Conservation (phyloP, 2,113 vertebrate genomes). For the Corythaixoides concolor region DNA sequence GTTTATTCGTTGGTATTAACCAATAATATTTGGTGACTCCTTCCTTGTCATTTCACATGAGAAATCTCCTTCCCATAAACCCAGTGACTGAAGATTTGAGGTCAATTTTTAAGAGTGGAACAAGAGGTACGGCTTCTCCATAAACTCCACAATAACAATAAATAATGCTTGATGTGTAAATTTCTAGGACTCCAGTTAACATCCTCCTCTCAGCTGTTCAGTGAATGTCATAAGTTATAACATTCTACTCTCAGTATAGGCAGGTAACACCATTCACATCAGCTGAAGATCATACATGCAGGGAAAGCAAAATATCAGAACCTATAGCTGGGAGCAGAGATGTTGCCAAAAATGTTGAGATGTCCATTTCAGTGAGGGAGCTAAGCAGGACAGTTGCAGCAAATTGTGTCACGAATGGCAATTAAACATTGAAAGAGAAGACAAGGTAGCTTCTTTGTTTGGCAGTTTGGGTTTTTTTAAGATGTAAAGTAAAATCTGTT, state of each 20-base stretch:
- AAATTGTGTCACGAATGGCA: neutral
- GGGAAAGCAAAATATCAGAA: neutral
- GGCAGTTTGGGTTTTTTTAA: neutral
- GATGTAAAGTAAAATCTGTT: neutral
- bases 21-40: neutral
- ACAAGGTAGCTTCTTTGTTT: neutral
- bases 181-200: neutral
- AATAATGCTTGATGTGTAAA: neutral
- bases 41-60: neutral
- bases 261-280: neutral
- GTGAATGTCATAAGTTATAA: neutral
- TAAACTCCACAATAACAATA: neutral
- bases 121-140: neutral
- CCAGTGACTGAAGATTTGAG: neutral
- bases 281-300: neutral
- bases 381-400: neutral
- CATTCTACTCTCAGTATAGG: neutral
- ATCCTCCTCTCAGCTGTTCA: neutral
- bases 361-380: neutral
- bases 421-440: neutral
- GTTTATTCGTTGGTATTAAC: neutral
- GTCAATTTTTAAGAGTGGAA: neutral
- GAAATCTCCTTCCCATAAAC: neutral
- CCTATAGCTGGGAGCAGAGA: neutral
- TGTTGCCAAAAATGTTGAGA: neutral